Evolutionary conservation across 2,888 invertebrate genomes (phyloP).

Genomic region (Ganaspis brasiliensis): DNA sequence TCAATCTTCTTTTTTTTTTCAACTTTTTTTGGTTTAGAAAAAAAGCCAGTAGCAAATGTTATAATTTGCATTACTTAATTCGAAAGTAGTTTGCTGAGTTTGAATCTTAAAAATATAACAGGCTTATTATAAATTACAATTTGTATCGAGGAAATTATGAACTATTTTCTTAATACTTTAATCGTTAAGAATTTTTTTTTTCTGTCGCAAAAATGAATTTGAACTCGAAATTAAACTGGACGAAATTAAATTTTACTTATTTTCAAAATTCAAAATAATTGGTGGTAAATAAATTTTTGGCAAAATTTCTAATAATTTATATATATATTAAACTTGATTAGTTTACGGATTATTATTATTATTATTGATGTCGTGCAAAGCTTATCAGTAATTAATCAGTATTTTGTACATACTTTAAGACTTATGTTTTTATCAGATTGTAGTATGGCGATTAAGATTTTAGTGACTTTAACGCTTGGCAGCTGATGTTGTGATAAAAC

Average conservation of each 20-base stretch:
- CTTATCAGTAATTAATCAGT: constrained; percentile 5
- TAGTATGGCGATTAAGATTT: constrained; percentile 31
- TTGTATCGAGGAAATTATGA: background rate
- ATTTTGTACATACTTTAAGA: background rate
- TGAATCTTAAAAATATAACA: background rate
- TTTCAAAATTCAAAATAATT: no score
- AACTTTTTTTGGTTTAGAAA: background rate
- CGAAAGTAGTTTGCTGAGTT: constrained; percentile 23
- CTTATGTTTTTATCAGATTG: constrained; percentile 7
- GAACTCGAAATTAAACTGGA: no score
- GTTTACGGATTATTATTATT: background rate
- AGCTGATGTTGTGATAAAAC: constrained; percentile 24
- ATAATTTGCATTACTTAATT: constrained; percentile 13
- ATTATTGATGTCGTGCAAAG: background rate
- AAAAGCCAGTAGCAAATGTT: constrained; percentile 8
- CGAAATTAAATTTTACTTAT: no score
- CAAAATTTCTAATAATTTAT: background rate
- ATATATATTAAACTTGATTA: background rate
- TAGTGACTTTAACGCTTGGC: constrained; percentile 41
- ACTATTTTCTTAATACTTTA: background rate
- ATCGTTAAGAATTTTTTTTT: background rate
- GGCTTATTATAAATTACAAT: background rate
- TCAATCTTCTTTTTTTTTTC: background rate
- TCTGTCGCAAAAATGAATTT: no score
- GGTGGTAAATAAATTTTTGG: no score